phyloP scores from a whole-genome alignment of 2,113 vertebrate species.

The Anhinga rufa region DNA sequence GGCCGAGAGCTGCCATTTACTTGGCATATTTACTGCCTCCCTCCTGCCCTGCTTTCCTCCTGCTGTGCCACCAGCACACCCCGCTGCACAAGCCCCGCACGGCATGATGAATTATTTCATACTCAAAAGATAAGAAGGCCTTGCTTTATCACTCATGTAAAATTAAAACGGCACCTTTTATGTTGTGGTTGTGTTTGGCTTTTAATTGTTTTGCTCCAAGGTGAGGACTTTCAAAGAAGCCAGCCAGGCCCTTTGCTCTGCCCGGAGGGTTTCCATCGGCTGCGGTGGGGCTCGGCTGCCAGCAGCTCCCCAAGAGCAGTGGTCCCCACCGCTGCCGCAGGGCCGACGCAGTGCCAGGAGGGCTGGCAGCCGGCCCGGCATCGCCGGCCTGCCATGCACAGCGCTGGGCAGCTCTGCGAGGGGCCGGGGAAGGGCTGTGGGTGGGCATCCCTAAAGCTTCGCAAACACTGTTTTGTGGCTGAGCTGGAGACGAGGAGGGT shows the following conservation, averaged over 20 bases:
- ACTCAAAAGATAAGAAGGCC: neutral
- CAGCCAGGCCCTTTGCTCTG: neutral
- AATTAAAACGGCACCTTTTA: neutral
- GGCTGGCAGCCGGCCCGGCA: neutral
- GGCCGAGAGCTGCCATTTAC: neutral
- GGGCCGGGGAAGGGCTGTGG: neutral
- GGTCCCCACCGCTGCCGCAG: neutral
- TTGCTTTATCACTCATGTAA: neutral
- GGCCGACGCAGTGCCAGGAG: neutral
- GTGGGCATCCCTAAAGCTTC: neutral
- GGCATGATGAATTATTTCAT: neutral
- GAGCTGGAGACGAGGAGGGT: neutral
- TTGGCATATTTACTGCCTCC: neutral
- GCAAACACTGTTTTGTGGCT: rapidly evolving
- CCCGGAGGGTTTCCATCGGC: neutral
- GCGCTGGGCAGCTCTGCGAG: neutral
- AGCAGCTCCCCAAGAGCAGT: neutral
- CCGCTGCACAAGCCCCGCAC: rapidly evolving
- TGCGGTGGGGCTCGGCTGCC: neutral
- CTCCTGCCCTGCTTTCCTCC: neutral
- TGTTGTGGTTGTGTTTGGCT: neutral
- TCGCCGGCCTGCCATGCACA: neutral
- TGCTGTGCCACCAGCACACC: rapidly evolving
- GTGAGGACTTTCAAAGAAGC: neutral
- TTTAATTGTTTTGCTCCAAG: neutral